Base-by-base conservation (phyloP, 2,888 invertebrate species). In the Aphodius sticticus region DNA sequence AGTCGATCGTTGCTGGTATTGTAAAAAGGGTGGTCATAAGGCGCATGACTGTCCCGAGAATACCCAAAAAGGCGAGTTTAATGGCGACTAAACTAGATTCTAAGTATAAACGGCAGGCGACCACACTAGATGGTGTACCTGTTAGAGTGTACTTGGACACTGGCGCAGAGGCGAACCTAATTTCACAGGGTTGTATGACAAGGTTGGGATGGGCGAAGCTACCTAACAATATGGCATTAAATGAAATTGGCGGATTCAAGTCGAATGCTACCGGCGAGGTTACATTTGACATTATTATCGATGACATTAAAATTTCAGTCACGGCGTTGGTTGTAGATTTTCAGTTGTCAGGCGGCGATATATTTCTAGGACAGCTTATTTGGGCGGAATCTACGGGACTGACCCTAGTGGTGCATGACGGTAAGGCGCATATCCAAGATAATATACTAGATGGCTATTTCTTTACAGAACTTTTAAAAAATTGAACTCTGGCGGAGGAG, bases 361-460 rank as follows among this genome's bases (percentile, higher is more conserved):
- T 81, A 16, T 36, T 81, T 53, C 16, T 80, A 79, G 81, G 79
- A 4, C 79, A 80, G 37, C 79, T 76, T 14, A 72, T 16, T 16
- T 77, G 80, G 75, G 53, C 77, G 6, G 38, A 7, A 38, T 70
- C 76, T 12, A 16, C 36, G 70, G 80, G 76, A 16, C 76, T 80
- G 16, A 26, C 76, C n/a, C 38, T 80, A 16, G 35, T 80, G 0
- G 75, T 80, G 16, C 16, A 70, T 16, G 72, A 69, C 12, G 81
- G 79, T 15, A 37, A 69, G 38, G 80, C 6, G 85, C 83, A 1
- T 74, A 15, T 80, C 12, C 6, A 15, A 16, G n/a, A 69, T 14
- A 71, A 38, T 6, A 76, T 78, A 14, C 16, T 37, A 4, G 6
- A 78, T 6, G 70, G 75, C 12, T 70, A 26, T 69, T 38, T 53